Percentiles rank a stretch among this genome's conserved stretches.
phyloP scores from a whole-genome alignment of 1,140 invertebrate genomes.

The Drosophila cardini region DNA sequence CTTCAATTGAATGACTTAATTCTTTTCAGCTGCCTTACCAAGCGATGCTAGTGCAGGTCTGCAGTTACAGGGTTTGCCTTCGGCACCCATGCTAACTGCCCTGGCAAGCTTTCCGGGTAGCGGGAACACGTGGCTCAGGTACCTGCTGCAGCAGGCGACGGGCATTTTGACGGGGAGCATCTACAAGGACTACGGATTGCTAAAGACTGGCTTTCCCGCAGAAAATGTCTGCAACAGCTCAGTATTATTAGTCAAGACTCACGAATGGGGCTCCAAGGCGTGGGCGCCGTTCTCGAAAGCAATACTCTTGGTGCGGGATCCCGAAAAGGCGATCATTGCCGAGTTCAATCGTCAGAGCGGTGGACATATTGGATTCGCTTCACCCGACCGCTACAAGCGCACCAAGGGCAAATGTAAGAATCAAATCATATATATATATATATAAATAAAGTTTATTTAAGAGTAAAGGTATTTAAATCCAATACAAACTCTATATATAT shows the following conservation, averaged over 20 bases:
- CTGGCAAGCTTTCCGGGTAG: slow-evolving; percentile 91
- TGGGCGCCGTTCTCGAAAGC: slow-evolving; percentile 88
- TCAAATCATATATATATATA: too few species aligned
- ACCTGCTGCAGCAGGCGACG: slow-evolving; percentile 91
- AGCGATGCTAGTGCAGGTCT: slow-evolving; percentile 59
- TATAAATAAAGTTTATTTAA: too few species aligned
- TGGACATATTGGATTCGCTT: slow-evolving; percentile 89
- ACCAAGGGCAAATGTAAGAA: slow-evolving; percentile 87
- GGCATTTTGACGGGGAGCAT: slow-evolving; percentile 91
- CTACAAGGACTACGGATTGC: slow-evolving; percentile 90
- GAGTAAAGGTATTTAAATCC: too few species aligned
- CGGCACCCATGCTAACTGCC: slow-evolving; percentile 85
- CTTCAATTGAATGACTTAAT: background rate
- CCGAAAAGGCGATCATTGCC: slow-evolving; percentile 89
- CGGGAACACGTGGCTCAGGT: slow-evolving; percentile 92
- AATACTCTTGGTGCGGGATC: slow-evolving; percentile 89
- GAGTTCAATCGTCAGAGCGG: slow-evolving; percentile 90
- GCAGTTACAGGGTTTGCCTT: slow-evolving; percentile 34
- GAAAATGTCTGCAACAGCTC: slow-evolving; percentile 91
- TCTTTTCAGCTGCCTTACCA: slow-evolving; percentile 54
- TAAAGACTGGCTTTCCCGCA: slow-evolving; percentile 91
- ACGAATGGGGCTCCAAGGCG: slow-evolving; percentile 89
- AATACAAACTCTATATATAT: too few species aligned
- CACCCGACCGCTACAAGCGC: slow-evolving; percentile 87
- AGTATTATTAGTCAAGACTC: slow-evolving; percentile 92